Conservation (phyloP, 2,888 invertebrate species). For the Cancer borealis region DNA sequence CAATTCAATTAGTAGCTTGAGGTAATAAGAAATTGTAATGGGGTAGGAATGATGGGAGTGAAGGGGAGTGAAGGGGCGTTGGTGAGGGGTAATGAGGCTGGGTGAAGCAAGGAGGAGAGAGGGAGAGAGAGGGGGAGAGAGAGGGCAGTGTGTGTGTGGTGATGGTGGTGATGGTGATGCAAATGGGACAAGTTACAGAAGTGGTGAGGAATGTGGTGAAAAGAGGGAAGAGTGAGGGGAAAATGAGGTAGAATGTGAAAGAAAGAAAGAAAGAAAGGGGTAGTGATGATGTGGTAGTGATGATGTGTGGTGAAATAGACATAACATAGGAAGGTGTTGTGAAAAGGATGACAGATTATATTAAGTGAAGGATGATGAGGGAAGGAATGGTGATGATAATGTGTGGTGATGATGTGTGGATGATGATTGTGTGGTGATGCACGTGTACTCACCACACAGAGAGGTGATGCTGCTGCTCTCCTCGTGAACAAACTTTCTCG, state of each 20-base stretch:
- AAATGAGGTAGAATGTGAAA: not conserved
- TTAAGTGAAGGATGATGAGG: too few species aligned
- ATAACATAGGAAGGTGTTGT: too few species aligned
- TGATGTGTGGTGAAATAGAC: not conserved
- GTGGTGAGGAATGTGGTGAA: not conserved
- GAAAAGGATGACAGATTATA: too few species aligned
- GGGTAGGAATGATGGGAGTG: not conserved
- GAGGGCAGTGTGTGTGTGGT: not conserved
- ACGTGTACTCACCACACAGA: slow-evolving; percentile 74
- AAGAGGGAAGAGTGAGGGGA: too few species aligned
- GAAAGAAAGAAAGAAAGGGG: not conserved
- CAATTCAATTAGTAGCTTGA: not conserved
- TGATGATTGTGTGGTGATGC: slow-evolving; percentile 39
- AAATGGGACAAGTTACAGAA: not conserved
- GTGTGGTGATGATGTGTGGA: not conserved
- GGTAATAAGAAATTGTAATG: not conserved
- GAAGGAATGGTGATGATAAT: not conserved
- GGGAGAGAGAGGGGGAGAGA: not conserved
- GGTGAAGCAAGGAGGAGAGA: not conserved
- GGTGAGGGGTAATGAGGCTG: not conserved
- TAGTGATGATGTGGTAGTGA: not conserved
- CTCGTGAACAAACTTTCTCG: slow-evolving; percentile 84
- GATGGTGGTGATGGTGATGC: not conserved
- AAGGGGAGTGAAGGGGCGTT: not conserved
- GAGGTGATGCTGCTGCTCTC: slow-evolving; percentile 77